phyloP scores from a whole-genome alignment of 2,113 vertebrate species.

The Etheostoma cragini region DNA sequence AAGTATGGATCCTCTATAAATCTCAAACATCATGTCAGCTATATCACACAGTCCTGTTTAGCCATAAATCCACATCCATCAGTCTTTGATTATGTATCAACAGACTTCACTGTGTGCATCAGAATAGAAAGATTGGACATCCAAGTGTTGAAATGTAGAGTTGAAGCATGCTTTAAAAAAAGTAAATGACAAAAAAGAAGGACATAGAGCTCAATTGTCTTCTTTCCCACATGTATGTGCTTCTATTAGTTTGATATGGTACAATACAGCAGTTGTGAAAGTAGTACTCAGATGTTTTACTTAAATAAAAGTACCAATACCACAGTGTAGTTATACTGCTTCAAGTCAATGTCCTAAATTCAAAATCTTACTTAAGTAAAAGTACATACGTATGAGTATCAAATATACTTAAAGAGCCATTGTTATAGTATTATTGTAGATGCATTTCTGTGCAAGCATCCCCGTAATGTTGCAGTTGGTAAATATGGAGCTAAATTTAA shows the following conservation, averaged over 20 bases:
- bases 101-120: slow-evolving; percentile 10
- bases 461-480: no score
- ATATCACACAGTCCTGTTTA: neutral
- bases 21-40: slow-evolving; percentile 11
- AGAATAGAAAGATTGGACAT: no score
- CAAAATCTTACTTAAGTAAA: no score
- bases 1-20: neutral
- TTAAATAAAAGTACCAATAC: neutral
- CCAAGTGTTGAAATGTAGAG: neutral
- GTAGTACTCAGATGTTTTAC: neutral
- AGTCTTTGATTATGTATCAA: slow-evolving; percentile 46
- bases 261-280: neutral
- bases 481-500: no score
- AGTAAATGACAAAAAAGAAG: neutral
- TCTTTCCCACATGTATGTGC: neutral
- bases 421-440: neutral
- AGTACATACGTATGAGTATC: no score
- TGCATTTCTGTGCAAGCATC: neutral
- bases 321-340: no score
- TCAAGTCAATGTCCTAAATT: no score
- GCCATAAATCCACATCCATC: slow-evolving; percentile 42
- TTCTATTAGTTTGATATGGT: neutral
- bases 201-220: neutral
- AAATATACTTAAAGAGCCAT: no score
- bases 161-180: neutral